A percentile compares a stretch with the other conserved stretches of the same genome.
Conservation (phyloP, 2,888 invertebrate genomes). For the Athetis lepigone region DNA sequence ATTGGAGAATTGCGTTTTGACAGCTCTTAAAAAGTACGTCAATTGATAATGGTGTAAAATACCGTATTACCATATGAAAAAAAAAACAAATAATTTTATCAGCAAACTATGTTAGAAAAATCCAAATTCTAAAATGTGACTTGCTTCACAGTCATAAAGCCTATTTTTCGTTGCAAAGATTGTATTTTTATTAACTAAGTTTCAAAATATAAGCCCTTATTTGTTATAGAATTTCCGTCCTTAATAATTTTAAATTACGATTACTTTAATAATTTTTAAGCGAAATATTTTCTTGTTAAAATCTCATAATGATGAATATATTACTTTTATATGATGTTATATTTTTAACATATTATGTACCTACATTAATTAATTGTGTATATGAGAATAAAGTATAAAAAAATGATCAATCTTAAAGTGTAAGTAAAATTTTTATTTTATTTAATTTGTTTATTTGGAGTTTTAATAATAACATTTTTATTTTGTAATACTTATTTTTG, state of each 20-base stretch:
- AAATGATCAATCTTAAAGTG: conserved; percentile 10
- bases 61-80: too few species aligned
- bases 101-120: too few species aligned
- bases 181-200: conserved; percentile 17
- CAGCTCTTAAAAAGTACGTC: too few species aligned
- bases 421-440: background rate
- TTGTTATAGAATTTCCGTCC: conserved; percentile 69
- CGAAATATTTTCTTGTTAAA: conserved; percentile 43
- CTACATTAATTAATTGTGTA: conserved; percentile 16
- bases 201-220: conserved; percentile 71
- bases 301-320: conserved; percentile 45
- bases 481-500: conserved; percentile 9
- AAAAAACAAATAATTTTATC: too few species aligned
- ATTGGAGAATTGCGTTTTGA: too few species aligned
- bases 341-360: conserved; percentile 22
- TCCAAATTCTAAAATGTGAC: too few species aligned
- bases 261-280: conserved; percentile 46
- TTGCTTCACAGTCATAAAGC: background rate
- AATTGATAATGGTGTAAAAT: too few species aligned
- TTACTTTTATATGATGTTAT: conserved; percentile 39
- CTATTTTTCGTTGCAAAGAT: conserved; percentile 20
- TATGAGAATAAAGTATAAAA: conserved; percentile 1
- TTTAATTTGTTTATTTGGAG: background rate
- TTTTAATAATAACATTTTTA: background rate
- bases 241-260: conserved; percentile 46